Percentiles rank a stretch among this genome's conserved stretches.
phyloP scores from a whole-genome alignment of 2,113 vertebrate species.

The Chroicocephalus ridibundus region DNA sequence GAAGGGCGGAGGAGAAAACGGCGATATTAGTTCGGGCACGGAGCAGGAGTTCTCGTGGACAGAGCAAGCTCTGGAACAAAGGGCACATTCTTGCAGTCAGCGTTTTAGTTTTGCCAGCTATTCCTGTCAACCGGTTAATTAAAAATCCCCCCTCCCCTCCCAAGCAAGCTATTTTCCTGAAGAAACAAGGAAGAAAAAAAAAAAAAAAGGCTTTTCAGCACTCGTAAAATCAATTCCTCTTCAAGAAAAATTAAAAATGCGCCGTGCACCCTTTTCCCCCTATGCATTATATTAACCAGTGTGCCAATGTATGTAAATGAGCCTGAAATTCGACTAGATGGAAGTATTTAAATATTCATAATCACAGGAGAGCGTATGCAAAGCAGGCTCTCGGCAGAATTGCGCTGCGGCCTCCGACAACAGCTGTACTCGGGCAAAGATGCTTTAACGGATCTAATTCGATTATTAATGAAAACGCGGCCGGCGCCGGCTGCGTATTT shows the following conservation, averaged over 20 bases:
- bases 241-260: neutral
- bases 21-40: neutral
- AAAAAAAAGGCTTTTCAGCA: neutral
- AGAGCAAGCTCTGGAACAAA: neutral
- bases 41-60: neutral
- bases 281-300: conserved; percentile 8
- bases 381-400: neutral
- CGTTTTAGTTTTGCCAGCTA: neutral
- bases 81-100: neutral
- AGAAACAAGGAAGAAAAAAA: neutral
- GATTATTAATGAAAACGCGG: neutral
- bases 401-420: neutral
- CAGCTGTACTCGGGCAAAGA: neutral
- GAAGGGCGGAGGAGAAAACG: neutral
- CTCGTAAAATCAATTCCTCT: neutral
- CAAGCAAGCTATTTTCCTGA: neutral
- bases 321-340: conserved; percentile 30
- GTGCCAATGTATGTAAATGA: conserved; percentile 70
- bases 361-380: neutral
- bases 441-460: neutral
- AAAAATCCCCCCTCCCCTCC: neutral
- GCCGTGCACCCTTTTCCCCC: neutral
- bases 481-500: neutral
- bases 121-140: neutral
- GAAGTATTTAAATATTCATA: conserved; percentile 55